phyloP scores from a whole-genome alignment of 1,140 invertebrate species.

The Eumaeus atala region DNA sequence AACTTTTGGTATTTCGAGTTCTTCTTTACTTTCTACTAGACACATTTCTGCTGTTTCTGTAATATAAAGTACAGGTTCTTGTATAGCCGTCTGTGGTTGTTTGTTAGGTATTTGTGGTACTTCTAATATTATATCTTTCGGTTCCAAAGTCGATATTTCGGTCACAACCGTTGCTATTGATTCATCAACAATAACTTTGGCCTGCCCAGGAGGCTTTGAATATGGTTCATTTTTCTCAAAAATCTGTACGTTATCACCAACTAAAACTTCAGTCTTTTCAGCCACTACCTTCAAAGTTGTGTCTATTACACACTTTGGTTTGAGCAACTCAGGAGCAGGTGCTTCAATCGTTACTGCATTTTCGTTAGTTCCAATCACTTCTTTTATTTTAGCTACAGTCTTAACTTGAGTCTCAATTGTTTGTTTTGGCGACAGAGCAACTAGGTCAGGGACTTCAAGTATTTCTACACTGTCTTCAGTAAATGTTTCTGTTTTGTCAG shows the following conservation, averaged over 20 bases:
- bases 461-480: slow-evolving; percentile 10
- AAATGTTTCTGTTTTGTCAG: slow-evolving; percentile 5
- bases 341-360: slow-evolving; percentile 4
- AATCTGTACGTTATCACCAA: not conserved
- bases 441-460: not conserved
- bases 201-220: not conserved
- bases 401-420: slow-evolving; percentile 7
- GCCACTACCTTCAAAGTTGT: not conserved
- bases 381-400: slow-evolving; percentile 17
- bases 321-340: not conserved
- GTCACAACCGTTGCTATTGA: slow-evolving; percentile 13
- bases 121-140: slow-evolving; percentile 19
- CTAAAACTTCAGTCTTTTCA: not conserved
- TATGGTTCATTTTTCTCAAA: not conserved
- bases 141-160: slow-evolving; percentile 19
- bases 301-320: not conserved
- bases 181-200: slow-evolving; percentile 9
- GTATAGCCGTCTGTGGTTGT: slow-evolving; percentile 11
- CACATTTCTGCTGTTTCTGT: slow-evolving; percentile 12
- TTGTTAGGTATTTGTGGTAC: slow-evolving; percentile 10
- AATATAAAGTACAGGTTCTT: slow-evolving; percentile 11
- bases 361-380: slow-evolving; percentile 9
- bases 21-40: slow-evolving; percentile 15
- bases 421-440: not conserved
- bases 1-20: slow-evolving; percentile 8